These are phyloP conservation scores for Otolemur crassicaudatus DNA, from an alignment of 2,797 vertebrate genomes.

Conservation along the genomic window DNA sequence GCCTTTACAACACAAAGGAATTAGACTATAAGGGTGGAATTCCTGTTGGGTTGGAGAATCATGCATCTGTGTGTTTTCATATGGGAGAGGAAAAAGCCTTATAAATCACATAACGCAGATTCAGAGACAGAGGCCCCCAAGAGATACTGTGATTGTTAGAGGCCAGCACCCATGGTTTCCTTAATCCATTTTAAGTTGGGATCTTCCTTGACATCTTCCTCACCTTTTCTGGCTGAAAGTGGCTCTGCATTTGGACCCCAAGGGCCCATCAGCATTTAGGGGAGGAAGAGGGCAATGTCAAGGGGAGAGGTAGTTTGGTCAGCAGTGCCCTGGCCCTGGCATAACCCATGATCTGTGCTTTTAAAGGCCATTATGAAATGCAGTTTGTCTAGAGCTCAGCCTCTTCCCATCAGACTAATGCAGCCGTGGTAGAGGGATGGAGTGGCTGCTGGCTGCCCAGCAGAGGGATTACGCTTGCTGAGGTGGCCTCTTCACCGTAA, in stretches of 20 bases:
- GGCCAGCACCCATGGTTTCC: not conserved
- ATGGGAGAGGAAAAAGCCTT: not conserved
- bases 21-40: not conserved
- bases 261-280: not conserved
- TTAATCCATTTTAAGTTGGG: not conserved
- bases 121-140: not conserved
- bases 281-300: not conserved
- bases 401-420: conserved; percentile 88
- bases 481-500: conserved; percentile 85
- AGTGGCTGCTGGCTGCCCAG: conserved; percentile 75
- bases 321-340: not conserved
- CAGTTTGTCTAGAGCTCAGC: conserved; percentile 71
- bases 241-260: not conserved
- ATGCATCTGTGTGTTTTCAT: not conserved
- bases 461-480: conserved; percentile 86
- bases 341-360: conserved; percentile 48
- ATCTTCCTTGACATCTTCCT: not conserved
- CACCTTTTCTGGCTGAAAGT: not conserved
- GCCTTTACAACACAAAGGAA: conserved; percentile 9
- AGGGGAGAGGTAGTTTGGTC: conserved; percentile 17
- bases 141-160: not conserved
- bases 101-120: not conserved
- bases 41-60: not conserved
- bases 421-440: conserved; percentile 78
- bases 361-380: conserved; percentile 81